Evolutionary conservation across 2,888 invertebrate genomes (phyloP), one percentile per base, ranked within the genome.

Genomic region (Ellobium chinense): DNA sequence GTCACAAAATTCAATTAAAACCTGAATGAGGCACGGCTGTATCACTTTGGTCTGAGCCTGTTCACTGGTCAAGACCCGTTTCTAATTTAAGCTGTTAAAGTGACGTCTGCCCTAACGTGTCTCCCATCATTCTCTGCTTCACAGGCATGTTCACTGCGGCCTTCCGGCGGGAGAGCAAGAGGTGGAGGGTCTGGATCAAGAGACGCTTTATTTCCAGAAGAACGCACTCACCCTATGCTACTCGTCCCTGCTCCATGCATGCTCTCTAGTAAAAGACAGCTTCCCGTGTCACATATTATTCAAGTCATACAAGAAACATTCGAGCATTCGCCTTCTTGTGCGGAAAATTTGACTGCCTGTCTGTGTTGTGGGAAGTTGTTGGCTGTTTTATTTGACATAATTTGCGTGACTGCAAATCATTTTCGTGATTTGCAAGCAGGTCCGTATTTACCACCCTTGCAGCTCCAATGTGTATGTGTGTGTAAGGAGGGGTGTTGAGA

Each of bases 121-220:
- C 27, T 76, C 34, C 65, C 76, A 66, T 76, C 18, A 76, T 75
- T 77, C 63, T 83, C 84, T 84, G 78, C 79, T 78, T 87, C 87
- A 80, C 86, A 89, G 89, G 89, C 78, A 87, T 88, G 87, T 89
- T 89, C 78, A 88, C 89, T n/a, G 84, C 89, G 63, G 86, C 88
- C 66, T 88, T 89, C 83, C 83, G 87, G 73, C 83, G 88, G 70
- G 89, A 89, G 72, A 80, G 85, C 70, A 82, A 83, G 56, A 85
- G 85, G 79, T 86, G 87, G 86, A 14, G 58, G 24, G 18, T 58
- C 12, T 80, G 80, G 80, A 73, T 80, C 66, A 65, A 72, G 74
- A 68, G 24, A 27, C 54, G 58, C n/a, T 74, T 80, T 60, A 29
- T 27, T 34, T 66, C 62, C 29, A 54, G 27, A 27, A 66, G 66